Conservation (phyloP, 2,888 invertebrate species). For the Drosophila kuntzei region DNA sequence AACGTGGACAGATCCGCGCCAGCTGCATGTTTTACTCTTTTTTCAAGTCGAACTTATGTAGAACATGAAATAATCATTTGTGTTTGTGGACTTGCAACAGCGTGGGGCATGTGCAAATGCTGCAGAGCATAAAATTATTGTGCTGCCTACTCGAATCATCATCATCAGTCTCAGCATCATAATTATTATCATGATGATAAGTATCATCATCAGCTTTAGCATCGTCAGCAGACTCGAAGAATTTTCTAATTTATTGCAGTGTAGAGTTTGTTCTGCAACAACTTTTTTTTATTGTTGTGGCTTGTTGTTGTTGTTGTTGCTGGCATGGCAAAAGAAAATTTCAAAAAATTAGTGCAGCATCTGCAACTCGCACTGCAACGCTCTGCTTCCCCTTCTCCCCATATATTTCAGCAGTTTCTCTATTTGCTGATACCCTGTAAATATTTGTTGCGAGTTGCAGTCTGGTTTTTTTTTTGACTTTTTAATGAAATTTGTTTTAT, state of each 20-base stretch:
- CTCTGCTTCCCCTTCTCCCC: neutral
- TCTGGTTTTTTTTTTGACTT: neutral
- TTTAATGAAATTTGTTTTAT: too few relatives aligned
- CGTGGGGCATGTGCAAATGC: conserved; percentile 33
- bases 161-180: conserved; percentile 20
- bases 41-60: conserved; percentile 45
- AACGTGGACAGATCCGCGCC: conserved; percentile 35
- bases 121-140: conserved; percentile 60
- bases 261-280: conserved; percentile 28
- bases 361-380: conserved; percentile 17
- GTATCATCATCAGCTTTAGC: conserved; percentile 19
- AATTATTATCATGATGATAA: conserved; percentile 8
- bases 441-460: too few relatives aligned
- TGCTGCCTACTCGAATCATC: conserved; percentile 35
- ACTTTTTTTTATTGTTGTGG: neutral
- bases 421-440: conserved; percentile 19
- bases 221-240: conserved; percentile 38
- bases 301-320: conserved; percentile 17
- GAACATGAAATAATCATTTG: conserved; percentile 58
- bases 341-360: conserved; percentile 52
- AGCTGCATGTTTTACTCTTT: conserved; percentile 12
- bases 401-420: conserved; percentile 4
- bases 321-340: conserved; percentile 47
- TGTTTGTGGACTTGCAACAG: conserved; percentile 17
- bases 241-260: conserved; percentile 48